phyloP scores from a whole-genome alignment of 2,113 vertebrate genomes.

The Istiophorus platypterus region DNA sequence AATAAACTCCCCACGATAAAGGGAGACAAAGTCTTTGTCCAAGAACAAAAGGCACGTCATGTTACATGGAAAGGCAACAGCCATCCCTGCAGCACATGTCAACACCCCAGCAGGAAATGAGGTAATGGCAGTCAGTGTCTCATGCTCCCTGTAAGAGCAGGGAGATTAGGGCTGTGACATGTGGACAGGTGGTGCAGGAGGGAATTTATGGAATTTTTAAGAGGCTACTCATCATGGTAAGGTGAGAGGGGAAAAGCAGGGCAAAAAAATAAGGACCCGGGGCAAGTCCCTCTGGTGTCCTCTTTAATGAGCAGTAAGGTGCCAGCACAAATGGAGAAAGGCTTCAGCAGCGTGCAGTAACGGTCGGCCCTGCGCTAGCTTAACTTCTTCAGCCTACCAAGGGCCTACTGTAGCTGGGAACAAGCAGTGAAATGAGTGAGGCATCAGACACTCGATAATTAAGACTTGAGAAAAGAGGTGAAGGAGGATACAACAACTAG shows the following conservation, averaged over 20 bases:
- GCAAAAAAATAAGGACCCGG: conserved; percentile 52
- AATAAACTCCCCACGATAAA: background rate
- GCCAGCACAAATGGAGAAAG: conserved; percentile 34
- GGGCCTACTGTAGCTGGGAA: conserved; percentile 38
- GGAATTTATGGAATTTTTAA: conserved; percentile 34
- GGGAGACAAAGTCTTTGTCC: background rate
- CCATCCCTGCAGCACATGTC: background rate
- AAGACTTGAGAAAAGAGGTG: conserved; percentile 66
- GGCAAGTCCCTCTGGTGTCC: conserved; percentile 49
- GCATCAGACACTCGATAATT: conserved; percentile 78
- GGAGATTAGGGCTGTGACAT: background rate
- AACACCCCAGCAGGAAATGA: conserved; percentile 19
- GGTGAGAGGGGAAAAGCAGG: conserved; percentile 68
- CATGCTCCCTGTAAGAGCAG: background rate
- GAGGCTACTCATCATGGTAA: conserved; percentile 15
- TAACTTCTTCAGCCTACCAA: conserved; percentile 30
- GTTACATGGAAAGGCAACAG: conserved; percentile 9
- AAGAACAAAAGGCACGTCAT: conserved; percentile 14
- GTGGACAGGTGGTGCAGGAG: conserved; percentile 12
- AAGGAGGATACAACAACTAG: conserved; percentile 60
- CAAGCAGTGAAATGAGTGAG: conserved; percentile 66
- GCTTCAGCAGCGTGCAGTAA: conserved; percentile 10
- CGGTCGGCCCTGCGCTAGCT: conserved; percentile 31
- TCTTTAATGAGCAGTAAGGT: conserved; percentile 71
- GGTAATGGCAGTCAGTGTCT: conserved; percentile 4